Percentiles rank a stretch among this genome's conserved stretches.
These are phyloP conservation scores for Eupithecia pulchellata DNA, from an alignment of 2,888 invertebrate species.

Conservation along the genomic window DNA sequence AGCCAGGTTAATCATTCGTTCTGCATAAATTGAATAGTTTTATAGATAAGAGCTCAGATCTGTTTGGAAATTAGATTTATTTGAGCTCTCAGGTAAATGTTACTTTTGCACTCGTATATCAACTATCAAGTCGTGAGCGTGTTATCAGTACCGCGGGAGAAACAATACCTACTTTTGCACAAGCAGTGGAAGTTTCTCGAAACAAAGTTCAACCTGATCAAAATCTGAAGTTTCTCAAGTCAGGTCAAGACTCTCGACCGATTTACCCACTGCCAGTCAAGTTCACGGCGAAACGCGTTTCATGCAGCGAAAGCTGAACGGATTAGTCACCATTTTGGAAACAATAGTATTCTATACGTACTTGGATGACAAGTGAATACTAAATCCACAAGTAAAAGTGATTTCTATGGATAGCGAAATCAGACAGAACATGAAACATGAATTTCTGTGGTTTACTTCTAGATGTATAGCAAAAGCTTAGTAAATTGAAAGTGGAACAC, in stretches of 20 bases:
- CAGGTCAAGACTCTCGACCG: constrained; percentile 43
- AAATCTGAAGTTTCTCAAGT: constrained; percentile 20
- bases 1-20: constrained; percentile 47
- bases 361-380: constrained; percentile 29
- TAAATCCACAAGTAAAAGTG: constrained; percentile 33
- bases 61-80: constrained; percentile 30
- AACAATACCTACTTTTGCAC: neutral
- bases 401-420: constrained; percentile 31
- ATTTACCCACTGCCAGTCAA: constrained; percentile 44
- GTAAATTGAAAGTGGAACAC: constrained; percentile 17
- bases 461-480: constrained; percentile 14
- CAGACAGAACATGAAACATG: neutral
- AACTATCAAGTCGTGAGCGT: constrained; percentile 6
- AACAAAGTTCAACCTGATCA: constrained; percentile 5
- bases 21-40: constrained; percentile 40
- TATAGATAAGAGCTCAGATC: constrained; percentile 30
- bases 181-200: constrained; percentile 11
- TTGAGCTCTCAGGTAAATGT: constrained; percentile 15
- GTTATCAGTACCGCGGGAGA: constrained; percentile 6
- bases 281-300: constrained; percentile 40
- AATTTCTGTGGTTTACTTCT: constrained; percentile 3
- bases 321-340: constrained; percentile 38
- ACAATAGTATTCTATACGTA: constrained; percentile 36
- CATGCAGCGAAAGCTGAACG: constrained; percentile 45
- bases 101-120: constrained; percentile 4